A percentile compares a stretch with the other conserved stretches of the same genome.
These are phyloP conservation scores for Pterophyllum scalare DNA, from an alignment of 2,113 vertebrate species.

Conservation along the genomic window DNA sequence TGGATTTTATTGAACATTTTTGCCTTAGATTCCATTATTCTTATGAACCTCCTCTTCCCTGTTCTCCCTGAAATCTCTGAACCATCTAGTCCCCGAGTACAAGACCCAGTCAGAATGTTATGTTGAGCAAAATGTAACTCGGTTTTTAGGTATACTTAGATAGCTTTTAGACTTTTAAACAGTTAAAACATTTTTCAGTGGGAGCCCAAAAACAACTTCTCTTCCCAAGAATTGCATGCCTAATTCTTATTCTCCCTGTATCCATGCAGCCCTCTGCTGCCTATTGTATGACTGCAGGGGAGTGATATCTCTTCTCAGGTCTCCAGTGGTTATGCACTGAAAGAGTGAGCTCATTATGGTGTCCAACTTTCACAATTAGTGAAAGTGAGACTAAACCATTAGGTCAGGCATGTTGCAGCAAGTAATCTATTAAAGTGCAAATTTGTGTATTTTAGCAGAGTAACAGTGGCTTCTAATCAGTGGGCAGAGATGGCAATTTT, in stretches of 20 bases:
- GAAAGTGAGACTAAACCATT: conserved; percentile 59
- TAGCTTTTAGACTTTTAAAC: neutral
- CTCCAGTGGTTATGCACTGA: conserved; percentile 58
- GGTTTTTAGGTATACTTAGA: neutral
- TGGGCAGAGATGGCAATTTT: conserved; percentile 26
- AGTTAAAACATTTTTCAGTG: accelerated
- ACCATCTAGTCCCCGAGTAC: conserved; percentile 6
- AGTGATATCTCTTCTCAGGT: conserved; percentile 21
- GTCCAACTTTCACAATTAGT: conserved; percentile 35
- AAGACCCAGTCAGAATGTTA: neutral
- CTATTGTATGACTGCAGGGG: conserved; percentile 23
- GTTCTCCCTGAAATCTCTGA: neutral
- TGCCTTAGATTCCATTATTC: neutral
- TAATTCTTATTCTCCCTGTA: neutral
- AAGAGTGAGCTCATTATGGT: conserved; percentile 61
- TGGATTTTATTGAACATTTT: conserved; percentile 5
- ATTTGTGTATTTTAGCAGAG: conserved; percentile 30
- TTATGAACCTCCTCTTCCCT: neutral
- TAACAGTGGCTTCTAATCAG: conserved; percentile 41
- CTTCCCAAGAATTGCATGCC: neutral
- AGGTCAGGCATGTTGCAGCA: conserved; percentile 22
- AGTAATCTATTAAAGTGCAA: conserved; percentile 30
- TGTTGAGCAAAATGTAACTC: neutral
- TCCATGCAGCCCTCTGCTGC: neutral
- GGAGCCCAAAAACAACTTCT: neutral